A percentile compares a stretch with the other conserved stretches of the same genome.
These are phyloP conservation scores for Anastrepha ludens DNA, from an alignment of 1,140 invertebrate genomes.

Conservation along the genomic window DNA sequence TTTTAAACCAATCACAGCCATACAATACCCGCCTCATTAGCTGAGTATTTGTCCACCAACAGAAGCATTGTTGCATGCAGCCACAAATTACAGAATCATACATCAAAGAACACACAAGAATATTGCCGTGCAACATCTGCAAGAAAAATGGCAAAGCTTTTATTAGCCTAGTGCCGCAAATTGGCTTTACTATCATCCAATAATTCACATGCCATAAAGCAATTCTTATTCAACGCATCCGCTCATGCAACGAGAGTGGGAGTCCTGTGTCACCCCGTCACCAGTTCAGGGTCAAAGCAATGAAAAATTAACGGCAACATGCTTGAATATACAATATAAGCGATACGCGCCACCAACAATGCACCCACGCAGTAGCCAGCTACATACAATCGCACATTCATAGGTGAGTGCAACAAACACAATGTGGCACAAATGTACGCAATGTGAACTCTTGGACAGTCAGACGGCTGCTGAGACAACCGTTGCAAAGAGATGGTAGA, in stretches of 20 bases:
- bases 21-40: neutral
- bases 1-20: neutral
- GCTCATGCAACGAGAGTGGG: neutral
- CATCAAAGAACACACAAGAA: neutral
- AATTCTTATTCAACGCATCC: neutral
- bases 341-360: neutral
- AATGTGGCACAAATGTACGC: constrained; percentile 13
- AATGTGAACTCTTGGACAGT: constrained; percentile 1
- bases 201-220: neutral
- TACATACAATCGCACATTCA: neutral
- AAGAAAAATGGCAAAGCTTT: neutral
- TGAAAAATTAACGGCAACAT: constrained; percentile 36
- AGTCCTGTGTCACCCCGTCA: neutral
- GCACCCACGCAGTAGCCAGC: constrained; percentile 22
- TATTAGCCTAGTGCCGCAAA: constrained; percentile 25
- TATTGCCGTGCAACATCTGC: too few species aligned
- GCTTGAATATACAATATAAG: neutral
- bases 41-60: neutral
- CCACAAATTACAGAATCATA: neutral
- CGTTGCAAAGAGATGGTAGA: neutral
- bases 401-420: neutral
- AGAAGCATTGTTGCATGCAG: neutral
- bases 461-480: neutral
- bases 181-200: constrained; percentile 32
- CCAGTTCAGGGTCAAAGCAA: constrained; percentile 43